Evolutionary conservation across 2,888 invertebrate genomes (phyloP).

Genomic region (Crocallis elinguaria): DNA sequence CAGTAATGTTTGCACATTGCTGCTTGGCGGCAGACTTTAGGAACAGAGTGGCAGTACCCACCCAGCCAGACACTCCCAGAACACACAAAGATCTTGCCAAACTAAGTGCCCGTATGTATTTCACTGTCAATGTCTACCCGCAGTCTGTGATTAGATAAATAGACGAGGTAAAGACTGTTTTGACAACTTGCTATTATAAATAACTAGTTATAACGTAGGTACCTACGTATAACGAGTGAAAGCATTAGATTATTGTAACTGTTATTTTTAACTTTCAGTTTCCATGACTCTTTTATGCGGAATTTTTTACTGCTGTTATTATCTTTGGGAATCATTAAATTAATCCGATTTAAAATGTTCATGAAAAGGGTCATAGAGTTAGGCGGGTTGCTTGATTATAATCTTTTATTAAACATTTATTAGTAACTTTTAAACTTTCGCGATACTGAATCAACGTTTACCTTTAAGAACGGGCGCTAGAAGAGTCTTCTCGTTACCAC

Average conservation of each 20-base stretch:
- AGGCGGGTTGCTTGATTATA: too few relatives aligned
- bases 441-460: too few relatives aligned
- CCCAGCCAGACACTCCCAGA: too few relatives aligned
- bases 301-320: neutral
- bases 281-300: constrained; percentile 14
- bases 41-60: too few relatives aligned
- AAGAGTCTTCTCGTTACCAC: too few relatives aligned
- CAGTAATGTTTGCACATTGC: too few relatives aligned
- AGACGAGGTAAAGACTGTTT: constrained; percentile 28
- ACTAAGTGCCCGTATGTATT: constrained; percentile 3
- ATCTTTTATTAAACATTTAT: too few relatives aligned
- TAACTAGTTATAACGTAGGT: too few relatives aligned
- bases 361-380: neutral
- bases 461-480: too few relatives aligned
- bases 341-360: neutral
- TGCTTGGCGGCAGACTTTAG: too few relatives aligned
- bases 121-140: constrained; percentile 15
- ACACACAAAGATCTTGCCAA: neutral
- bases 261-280: constrained; percentile 28
- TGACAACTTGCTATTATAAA: constrained; percentile 33
- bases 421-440: too few relatives aligned
- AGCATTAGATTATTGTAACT: constrained; percentile 26
- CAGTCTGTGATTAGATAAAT: constrained; percentile 20
- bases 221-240: constrained; percentile 28
- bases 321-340: neutral